Evolutionary conservation across 2,797 vertebrate species (phyloP).

Genomic region (Sarcophilus harrisii): DNA sequence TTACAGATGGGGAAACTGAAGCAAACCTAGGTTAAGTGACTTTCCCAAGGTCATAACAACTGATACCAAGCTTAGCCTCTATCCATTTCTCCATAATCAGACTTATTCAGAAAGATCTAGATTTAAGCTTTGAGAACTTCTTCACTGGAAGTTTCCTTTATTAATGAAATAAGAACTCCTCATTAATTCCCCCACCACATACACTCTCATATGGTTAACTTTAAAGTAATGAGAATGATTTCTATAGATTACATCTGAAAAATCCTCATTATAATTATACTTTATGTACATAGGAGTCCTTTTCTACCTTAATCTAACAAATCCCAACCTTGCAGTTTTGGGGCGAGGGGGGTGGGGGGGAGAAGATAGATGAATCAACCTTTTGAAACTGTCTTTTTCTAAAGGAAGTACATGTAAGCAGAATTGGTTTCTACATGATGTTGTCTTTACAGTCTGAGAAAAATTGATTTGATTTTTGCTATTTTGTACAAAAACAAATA

Average conservation of each 20-base stretch:
- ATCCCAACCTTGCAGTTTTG: background rate
- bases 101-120: background rate
- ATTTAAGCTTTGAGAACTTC: background rate
- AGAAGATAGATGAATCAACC: background rate
- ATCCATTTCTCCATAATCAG: background rate
- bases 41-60: background rate
- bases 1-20: background rate
- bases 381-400: background rate
- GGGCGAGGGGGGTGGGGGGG: too few species aligned
- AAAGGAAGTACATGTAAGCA: background rate
- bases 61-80: background rate
- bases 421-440: background rate
- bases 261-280: background rate
- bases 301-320: background rate
- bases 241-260: background rate
- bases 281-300: background rate
- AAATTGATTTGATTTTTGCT: background rate
- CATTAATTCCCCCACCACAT: background rate
- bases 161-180: background rate
- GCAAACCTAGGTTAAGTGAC: background rate
- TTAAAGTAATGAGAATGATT: background rate
- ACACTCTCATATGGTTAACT: background rate
- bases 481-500: background rate
- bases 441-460: background rate
- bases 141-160: background rate